Base-by-base conservation (phyloP, 2,888 invertebrate genomes). In the Nebria salina region DNA sequence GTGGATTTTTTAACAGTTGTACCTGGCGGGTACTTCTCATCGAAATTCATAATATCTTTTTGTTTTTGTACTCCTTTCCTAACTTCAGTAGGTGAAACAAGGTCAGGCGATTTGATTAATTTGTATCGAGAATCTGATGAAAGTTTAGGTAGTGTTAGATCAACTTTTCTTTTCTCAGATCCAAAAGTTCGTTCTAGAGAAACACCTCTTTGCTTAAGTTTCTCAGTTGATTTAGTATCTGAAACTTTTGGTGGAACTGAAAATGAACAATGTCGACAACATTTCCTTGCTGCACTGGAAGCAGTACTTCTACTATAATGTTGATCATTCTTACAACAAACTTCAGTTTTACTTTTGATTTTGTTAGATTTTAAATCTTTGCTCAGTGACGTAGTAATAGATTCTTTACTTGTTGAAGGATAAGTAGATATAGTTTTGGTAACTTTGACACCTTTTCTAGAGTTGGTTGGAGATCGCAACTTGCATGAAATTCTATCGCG, bases 171-270 rank as follows among this genome's bases (percentile, higher is more conserved):
- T 84, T 91, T 91, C 83, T 91, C 91, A 73, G 89, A 89, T 8
- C 91, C 91, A 83, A 92, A 91, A 20, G 90, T 91, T 84, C 92
- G 91, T 85, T 93, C 93, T 84, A 92, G 89, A 2, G 92, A 89
- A 64, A 89, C 87, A 81, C 89, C 88, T 15, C 89, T 85, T 0
- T 42, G 65, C 81, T 76, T 82, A 41, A 64, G 66, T 76, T 74
- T 76, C 65, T 84, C 84, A 13, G 81, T 76, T 83, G 83, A 41
- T 83, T 84, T 85, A 85, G 83, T 77, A 83, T 75, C 83, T 11
- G 72, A 64, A 66, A 79, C 81, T 83, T 81, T 83, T 85, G 76
- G 76, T 74, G 79, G 79, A 13, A 75, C 81, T 25, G 75, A 73
- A 41, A 82, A 72, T 2, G 82, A 81, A 77, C 83, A 82, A 11